Conservation (phyloP, 2,113 vertebrate genomes). For the Lucifuga dentata region DNA sequence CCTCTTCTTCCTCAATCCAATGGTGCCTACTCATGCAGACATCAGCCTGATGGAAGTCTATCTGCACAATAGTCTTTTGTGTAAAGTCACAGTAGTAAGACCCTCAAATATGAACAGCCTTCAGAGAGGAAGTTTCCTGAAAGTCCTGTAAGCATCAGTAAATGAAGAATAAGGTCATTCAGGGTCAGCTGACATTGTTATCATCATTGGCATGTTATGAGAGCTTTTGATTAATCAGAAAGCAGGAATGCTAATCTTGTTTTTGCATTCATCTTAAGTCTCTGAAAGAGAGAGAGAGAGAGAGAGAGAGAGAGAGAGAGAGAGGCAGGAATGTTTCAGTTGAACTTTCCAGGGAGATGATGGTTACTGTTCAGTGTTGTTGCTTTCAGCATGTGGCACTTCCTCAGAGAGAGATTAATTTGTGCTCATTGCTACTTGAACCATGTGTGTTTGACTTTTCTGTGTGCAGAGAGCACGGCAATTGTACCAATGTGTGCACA, state of each 20-base stretch:
- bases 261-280: neutral
- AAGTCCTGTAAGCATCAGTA: constrained; percentile 13
- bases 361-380: constrained; percentile 50
- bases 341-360: constrained; percentile 23
- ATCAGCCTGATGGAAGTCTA: constrained; percentile 54
- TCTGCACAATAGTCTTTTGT: constrained; percentile 58
- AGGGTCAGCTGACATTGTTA: constrained; percentile 20
- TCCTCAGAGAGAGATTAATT: constrained; percentile 26
- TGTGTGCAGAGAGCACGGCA: neutral
- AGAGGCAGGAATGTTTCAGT: constrained; percentile 16
- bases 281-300: no score
- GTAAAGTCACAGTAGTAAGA: constrained; percentile 22
- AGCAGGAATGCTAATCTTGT: constrained; percentile 2
- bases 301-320: neutral
- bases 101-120: constrained; percentile 20
- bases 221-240: constrained; percentile 12
- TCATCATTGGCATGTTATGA: constrained; percentile 24
- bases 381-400: constrained; percentile 41
- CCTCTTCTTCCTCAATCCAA: constrained; percentile 59
- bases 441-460: constrained; percentile 32
- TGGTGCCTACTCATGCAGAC: constrained; percentile 69
- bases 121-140: constrained; percentile 15
- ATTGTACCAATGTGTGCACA: constrained; percentile 35
- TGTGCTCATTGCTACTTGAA: constrained; percentile 36
- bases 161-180: constrained; percentile 2